Percentiles rank a stretch among this genome's conserved stretches.
Evolutionary conservation across 2,113 vertebrate genomes (phyloP).

Genomic region (Tetrao urogallus): DNA sequence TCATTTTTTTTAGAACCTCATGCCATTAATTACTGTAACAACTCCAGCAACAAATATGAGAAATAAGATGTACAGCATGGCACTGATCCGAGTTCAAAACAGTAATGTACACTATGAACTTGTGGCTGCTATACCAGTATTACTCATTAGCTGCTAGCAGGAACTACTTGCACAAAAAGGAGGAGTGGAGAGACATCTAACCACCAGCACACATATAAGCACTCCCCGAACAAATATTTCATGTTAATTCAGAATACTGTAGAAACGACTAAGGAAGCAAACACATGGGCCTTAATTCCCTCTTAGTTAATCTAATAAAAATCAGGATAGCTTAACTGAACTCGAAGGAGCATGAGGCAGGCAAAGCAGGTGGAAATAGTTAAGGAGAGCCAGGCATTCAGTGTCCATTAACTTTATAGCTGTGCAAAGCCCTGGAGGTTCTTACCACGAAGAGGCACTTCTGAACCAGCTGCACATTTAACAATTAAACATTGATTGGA

Average conservation of each 20-base stretch:
- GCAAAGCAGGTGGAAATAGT: not conserved
- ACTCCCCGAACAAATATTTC: not conserved
- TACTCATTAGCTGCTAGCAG: not conserved
- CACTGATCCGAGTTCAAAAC: not conserved
- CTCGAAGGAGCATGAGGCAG: not conserved
- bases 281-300: not conserved
- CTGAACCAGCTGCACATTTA: not conserved
- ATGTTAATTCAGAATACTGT: rapidly evolving
- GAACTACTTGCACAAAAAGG: not conserved
- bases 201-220: not conserved
- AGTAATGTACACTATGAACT: not conserved
- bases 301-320: not conserved
- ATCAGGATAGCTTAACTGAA: not conserved
- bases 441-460: not conserved
- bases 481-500: not conserved
- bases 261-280: not conserved
- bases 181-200: not conserved
- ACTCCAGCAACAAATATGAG: not conserved
- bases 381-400: not conserved
- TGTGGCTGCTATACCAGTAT: not conserved
- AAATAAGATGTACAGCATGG: rapidly evolving
- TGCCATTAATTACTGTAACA: not conserved
- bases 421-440: not conserved
- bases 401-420: not conserved
- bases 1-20: not conserved